Evolutionary conservation across 2,888 invertebrate species (phyloP), one percentile per base, ranked within the genome.

Genomic region (Fabriciana adippe): DNA sequence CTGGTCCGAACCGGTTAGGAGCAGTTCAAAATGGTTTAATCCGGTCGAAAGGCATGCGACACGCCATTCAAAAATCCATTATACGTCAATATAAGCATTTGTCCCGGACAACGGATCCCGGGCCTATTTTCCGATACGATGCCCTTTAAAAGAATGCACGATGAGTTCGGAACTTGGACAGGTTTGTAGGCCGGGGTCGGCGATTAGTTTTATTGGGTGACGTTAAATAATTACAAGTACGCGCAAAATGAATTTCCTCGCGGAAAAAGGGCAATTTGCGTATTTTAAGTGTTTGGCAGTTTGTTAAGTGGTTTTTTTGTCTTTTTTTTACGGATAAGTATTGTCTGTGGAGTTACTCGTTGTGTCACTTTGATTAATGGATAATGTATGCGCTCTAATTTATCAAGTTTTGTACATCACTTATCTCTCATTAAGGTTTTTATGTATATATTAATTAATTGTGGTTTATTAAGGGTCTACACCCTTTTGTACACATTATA

Each of bases 71-170:
- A 87, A 87, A 88, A 87, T 83, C 88, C 80, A 90, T 90, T 90
- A 88, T 87, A 87, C 90, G 90, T 90, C 89, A 89, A 89, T 90
- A 86, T 88, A 85, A 81, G 81, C 89, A 87, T 86, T 87, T 80
- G 82, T 81, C 84, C 79, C 81, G 65, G 48, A 45, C 60, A 47
- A 51, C 62, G 69, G 62, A 69, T 69, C 59, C 71, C 47, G 67
- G n/a, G 53, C 65, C 69, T 55, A 72, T 72, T 72, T 72, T 72
- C 69, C 71, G 65, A 69, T 56, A 69, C 62, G 71, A 56, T 72
- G 71, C 62, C 67, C 68, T 66, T 64, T 69, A 71, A 71, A 67
- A 72, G 71, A 69, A 67, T 72, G 64, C 31, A 18, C 48, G 35
- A 63, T 62, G 62, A 56, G 63, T 59, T 68, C 21, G 50, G 57